phyloP scores from a whole-genome alignment of 2,797 vertebrate species.

The Anguilla megastoma region DNA sequence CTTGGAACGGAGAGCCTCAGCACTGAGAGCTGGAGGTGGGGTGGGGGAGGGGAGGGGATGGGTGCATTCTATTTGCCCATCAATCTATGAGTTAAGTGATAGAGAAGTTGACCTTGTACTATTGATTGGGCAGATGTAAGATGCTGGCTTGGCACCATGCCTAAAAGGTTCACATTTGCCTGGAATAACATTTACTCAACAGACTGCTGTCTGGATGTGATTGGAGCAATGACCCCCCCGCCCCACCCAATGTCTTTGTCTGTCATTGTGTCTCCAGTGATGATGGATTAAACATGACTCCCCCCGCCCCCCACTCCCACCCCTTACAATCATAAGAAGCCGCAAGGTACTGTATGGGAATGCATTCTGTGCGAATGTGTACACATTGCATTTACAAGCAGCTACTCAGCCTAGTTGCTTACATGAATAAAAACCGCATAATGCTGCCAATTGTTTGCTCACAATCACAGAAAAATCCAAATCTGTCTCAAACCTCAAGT shows the following conservation, averaged over 20 bases:
- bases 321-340: too few relatives aligned
- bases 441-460: too few relatives aligned
- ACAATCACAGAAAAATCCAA: too few relatives aligned
- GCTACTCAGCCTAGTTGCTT: too few relatives aligned
- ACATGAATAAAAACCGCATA: too few relatives aligned
- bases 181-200: not conserved
- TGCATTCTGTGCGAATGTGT: too few relatives aligned
- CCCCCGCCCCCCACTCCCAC: too few relatives aligned
- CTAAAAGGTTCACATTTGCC: not conserved
- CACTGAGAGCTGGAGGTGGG: not conserved
- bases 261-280: not conserved
- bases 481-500: too few relatives aligned
- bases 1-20: not conserved
- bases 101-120: not conserved
- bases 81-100: not conserved
- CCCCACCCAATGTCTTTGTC: not conserved
- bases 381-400: too few relatives aligned
- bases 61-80: not conserved
- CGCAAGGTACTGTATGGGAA: too few relatives aligned
- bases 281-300: not conserved
- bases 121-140: constrained; percentile 9
- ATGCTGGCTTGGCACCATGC: not conserved
- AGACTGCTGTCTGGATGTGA: not conserved
- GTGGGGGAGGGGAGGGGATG: not conserved
- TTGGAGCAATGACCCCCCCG: not conserved